Evolutionary conservation across 2,888 invertebrate genomes (phyloP).

Genomic region (Lasiommata megera): DNA sequence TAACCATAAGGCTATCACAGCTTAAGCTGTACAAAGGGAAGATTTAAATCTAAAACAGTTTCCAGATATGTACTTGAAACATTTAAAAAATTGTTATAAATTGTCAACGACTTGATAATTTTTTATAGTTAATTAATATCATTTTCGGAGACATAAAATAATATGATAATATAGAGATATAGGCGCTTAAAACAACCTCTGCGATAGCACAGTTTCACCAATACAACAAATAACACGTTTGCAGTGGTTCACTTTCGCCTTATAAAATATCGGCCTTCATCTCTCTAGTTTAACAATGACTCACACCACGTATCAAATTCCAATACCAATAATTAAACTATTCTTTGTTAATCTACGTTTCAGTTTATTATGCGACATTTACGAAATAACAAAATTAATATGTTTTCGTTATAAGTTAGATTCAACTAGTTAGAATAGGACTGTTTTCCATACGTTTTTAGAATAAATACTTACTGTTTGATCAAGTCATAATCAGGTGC

Average conservation of each 20-base stretch:
- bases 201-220: constrained; percentile 24
- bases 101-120: no score
- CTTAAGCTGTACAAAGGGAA: no score
- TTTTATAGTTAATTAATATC: no score
- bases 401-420: neutral
- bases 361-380: neutral
- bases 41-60: no score
- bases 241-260: constrained; percentile 26
- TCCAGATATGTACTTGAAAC: no score
- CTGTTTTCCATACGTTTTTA: no score
- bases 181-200: constrained; percentile 20
- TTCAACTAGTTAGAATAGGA: no score
- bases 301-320: constrained; percentile 12
- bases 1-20: no score
- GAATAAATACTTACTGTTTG: no score
- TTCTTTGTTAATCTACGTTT: neutral
- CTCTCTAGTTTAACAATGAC: constrained; percentile 21
- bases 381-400: neutral
- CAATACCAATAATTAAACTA: neutral
- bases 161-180: neutral
- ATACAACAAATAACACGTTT: constrained; percentile 22
- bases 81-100: no score
- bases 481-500: no score
- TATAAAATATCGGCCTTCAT: constrained; percentile 28
- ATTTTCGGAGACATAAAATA: neutral